Base-by-base conservation (phyloP, 2,797 vertebrate species). In the Argyrosomus regius region DNA sequence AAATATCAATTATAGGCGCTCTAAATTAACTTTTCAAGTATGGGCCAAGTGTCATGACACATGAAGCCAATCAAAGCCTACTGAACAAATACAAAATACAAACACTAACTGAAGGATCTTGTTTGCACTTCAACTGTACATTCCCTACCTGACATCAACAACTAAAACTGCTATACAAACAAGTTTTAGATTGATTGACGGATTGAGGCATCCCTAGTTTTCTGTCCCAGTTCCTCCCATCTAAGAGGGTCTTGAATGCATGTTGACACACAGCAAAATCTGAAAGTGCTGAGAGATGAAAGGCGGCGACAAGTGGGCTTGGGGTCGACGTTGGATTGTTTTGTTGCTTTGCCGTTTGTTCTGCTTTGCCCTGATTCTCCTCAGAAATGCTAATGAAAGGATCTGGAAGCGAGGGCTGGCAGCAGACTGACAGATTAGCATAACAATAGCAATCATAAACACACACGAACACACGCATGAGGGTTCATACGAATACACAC, bases 351-450 rank as follows among this genome's bases (percentile, higher is more conserved):
- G 63, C 63, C 57, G 75, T 86, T 88, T 90, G 84, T 91, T 91
- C 69, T 82, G 81, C 88, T 91, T 85, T 85, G 79, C 87, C 85
- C 83, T 3, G 81, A 77, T 93, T 88, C 85, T 87, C 81, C 83
- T 92, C 82, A 88, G 75, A 93, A 92, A 93, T 93, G 92, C 83
- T 89, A 92, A 93, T 93, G 77, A 87, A 72, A 59, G 74, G 66
- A 68, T 88, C 64, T 72, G 57, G 72, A 83, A 84, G 68, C 43
- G 17, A 63, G 46, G 73, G 68, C n/a, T 88, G 87, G 87, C 85
- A 85, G 84, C 63, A 78, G 83, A 85, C 77, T 87, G 83, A 78
- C 14, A 76, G 52, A 92, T 93, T 90, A 91, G 81, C 92, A 93
- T 91, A 84, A 91, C 81, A 92, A 88, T 72, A 43, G 73, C 57